Evolutionary conservation across 2,888 invertebrate genomes (phyloP), one percentile per base, ranked within the genome.

Genomic region (Amphipyra tragopoginis): DNA sequence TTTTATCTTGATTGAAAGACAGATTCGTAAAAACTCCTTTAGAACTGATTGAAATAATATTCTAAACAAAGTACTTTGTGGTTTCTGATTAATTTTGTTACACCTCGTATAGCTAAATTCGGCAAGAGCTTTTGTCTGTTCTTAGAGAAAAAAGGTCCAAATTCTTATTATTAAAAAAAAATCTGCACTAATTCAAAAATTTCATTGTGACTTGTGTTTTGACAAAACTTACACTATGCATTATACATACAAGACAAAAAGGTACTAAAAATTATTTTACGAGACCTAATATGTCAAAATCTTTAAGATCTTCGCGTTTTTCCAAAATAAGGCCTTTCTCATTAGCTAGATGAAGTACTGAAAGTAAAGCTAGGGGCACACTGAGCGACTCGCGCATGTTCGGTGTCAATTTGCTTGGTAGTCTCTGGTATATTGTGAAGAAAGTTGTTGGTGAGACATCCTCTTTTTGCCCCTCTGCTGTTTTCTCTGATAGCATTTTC

Each of bases 331-430:
- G 89, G 39, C 95, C 96, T 80, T 97, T 96, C 85, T 98, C 98
- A 86, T 98, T 98, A 2, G 97, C 97, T 77, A 98, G 92, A 93
- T 98, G 98, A 5, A 98, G 92, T 14, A 98, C 93, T 0, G 98
- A 97, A 26, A 97, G 96, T 86, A 98, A 96, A 0, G 97, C 97
- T 55, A 98, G 95, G 0, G 97, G 97, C 29, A 97, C 96, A 83
- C 97, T 97, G 52, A 98, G 93, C 26, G 97, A 96, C 51, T 97
- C 96, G 0, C 95, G 93, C 96, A 97, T 97, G 69, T 94, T 95
- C 9, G 93, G 87, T 0, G 96, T 93, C 42, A 97, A 82, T 57
- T 95, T 87, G 11, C 81, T 86, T 0, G 97, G 97, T 52, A 97
- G 81, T 51, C 90, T 82, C 0, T 92, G 86, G 82, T 96, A 97